These are phyloP conservation scores for Ganaspis brasiliensis DNA, from an alignment of 2,888 invertebrate species.

Conservation along the genomic window DNA sequence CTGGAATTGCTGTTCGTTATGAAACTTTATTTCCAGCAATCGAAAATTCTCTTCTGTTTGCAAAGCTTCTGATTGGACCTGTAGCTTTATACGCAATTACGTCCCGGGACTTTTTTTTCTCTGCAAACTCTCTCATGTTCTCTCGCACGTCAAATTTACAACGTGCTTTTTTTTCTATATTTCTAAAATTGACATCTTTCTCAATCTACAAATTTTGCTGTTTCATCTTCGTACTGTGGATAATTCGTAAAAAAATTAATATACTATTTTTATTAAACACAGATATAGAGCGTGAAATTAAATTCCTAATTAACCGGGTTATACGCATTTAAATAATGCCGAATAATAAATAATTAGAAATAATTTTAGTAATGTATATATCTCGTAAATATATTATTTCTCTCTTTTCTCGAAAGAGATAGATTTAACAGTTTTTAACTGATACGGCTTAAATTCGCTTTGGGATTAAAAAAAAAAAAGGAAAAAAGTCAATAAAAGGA, in stretches of 20 bases:
- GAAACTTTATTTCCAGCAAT: slow-evolving; percentile 13
- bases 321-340: too few relatives aligned
- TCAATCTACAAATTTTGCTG: too few relatives aligned
- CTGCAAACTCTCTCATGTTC: background rate
- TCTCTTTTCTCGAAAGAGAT: background rate
- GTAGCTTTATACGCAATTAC: slow-evolving; percentile 62
- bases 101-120: slow-evolving; percentile 42
- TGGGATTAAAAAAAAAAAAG: slow-evolving; percentile 4
- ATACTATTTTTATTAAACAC: too few relatives aligned
- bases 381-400: background rate
- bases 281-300: too few relatives aligned
- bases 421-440: slow-evolving; percentile 21
- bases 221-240: too few relatives aligned
- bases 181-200: too few relatives aligned
- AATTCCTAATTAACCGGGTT: too few relatives aligned
- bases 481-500: background rate
- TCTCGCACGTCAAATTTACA: too few relatives aligned
- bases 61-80: slow-evolving; percentile 63
- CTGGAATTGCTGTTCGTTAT: slow-evolving; percentile 34
- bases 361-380: too few relatives aligned
- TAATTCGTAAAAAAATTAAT: too few relatives aligned
- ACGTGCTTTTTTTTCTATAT: too few relatives aligned
- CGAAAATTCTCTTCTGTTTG: slow-evolving; percentile 62
- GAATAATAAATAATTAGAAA: too few relatives aligned
- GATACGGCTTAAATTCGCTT: background rate